Percentiles rank a stretch among this genome's conserved stretches.
These are phyloP conservation scores for Dynastes grantii DNA, from an alignment of 2,888 invertebrate species.

Conservation along the genomic window DNA sequence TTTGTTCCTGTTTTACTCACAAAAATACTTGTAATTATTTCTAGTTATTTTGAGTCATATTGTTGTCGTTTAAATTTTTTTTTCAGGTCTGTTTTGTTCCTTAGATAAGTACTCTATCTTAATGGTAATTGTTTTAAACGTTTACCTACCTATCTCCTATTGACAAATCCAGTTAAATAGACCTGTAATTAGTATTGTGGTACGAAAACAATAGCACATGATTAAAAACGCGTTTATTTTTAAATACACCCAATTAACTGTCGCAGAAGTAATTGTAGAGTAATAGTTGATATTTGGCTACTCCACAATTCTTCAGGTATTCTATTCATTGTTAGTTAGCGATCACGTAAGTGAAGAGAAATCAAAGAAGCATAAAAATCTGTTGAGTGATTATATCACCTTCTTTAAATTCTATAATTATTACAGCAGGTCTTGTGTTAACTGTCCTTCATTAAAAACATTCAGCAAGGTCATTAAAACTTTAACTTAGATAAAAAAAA, in stretches of 20 bases:
- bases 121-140: not conserved
- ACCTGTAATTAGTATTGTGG: slow-evolving; percentile 21
- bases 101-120: not conserved
- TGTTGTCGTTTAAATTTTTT: not conserved
- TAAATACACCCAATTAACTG: not conserved
- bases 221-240: not conserved
- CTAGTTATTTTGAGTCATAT: not conserved
- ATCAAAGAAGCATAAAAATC: slow-evolving; percentile 24
- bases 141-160: not conserved
- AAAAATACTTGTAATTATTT: too few species aligned
- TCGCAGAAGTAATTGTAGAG: not conserved
- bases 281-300: slow-evolving; percentile 3
- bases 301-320: not conserved
- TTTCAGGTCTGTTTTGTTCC: too few species aligned
- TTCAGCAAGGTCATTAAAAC: slow-evolving; percentile 25
- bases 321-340: slow-evolving; percentile 2
- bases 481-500: not conserved
- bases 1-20: too few species aligned
- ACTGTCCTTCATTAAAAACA: slow-evolving; percentile 3
- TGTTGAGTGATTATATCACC: slow-evolving; percentile 31
- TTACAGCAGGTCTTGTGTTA: not conserved
- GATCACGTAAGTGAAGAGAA: not conserved
- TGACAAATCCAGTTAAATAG: slow-evolving; percentile 11
- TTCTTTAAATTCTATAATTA: too few species aligned
- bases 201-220: not conserved